Conservation (phyloP, 2,797 vertebrate species). For the Pampus argenteus region DNA sequence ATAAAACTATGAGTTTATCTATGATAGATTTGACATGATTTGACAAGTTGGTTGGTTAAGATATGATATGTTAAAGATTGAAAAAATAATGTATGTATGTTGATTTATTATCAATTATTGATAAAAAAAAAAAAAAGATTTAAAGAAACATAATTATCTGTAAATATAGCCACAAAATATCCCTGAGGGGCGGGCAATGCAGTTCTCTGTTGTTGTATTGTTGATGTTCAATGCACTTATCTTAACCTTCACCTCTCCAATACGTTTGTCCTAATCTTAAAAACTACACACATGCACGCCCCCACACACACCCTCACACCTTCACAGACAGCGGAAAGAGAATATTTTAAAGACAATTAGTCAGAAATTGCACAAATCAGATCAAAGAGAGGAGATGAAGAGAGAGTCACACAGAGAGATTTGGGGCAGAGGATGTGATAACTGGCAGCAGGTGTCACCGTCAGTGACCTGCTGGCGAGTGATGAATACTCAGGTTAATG, state of each 20-base stretch:
- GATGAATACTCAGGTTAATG: conserved; percentile 75
- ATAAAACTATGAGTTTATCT: not conserved
- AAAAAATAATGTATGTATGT: not conserved
- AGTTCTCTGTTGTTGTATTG: not conserved
- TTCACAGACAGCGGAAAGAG: conserved; percentile 26
- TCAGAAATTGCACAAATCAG: conserved; percentile 5
- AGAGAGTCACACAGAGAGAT: conserved; percentile 13
- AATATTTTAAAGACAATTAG: conserved; percentile 12
- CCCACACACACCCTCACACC: not conserved
- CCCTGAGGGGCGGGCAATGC: too few species aligned
- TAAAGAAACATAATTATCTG: not conserved
- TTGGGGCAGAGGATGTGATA: conserved; percentile 34
- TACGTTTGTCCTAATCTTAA: not conserved
- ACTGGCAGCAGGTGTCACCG: conserved; percentile 51
- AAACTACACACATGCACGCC: not conserved
- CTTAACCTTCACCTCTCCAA: not conserved
- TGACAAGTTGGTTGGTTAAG: not conserved
- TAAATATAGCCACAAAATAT: not conserved
- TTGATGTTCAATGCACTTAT: too few species aligned
- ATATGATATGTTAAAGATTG: not conserved
- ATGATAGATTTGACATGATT: not conserved
- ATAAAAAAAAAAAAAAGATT: not conserved
- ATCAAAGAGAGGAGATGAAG: conserved; percentile 14
- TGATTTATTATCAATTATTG: not conserved
- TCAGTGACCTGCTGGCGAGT: conserved; percentile 57